Percentiles rank a stretch among this genome's conserved stretches.
phyloP scores from a whole-genome alignment of 2,113 vertebrate species.

The Okapia johnstoni region DNA sequence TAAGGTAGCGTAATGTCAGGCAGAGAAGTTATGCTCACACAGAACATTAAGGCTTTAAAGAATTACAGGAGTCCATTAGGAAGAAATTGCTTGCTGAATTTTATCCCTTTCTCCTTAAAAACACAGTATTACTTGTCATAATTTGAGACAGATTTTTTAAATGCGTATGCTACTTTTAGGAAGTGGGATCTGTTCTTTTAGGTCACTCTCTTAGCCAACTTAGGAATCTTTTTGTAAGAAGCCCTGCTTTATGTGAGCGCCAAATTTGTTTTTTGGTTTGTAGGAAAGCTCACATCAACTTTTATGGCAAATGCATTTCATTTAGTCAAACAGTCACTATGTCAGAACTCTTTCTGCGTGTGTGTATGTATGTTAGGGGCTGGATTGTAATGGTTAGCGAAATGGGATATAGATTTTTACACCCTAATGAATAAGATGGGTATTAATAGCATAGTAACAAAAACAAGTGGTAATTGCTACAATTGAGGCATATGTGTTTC shows the following conservation, averaged over 20 bases:
- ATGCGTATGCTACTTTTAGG: neutral
- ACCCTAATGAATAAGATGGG: neutral
- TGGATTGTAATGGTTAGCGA: neutral
- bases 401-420: neutral
- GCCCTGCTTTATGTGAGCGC: neutral
- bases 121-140: neutral
- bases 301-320: neutral
- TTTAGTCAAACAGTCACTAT: neutral
- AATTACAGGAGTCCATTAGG: neutral
- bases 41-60: neutral
- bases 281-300: neutral
- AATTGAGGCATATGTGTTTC: neutral
- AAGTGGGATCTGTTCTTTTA: neutral
- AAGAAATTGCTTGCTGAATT: neutral
- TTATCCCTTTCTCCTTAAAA: neutral
- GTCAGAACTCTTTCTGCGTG: neutral
- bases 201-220: neutral
- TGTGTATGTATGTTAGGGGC: neutral
- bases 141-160: neutral
- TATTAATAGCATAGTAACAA: neutral
- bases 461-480: neutral
- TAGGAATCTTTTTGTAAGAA: neutral
- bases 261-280: neutral
- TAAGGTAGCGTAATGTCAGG: neutral
- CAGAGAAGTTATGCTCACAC: neutral